Conservation (phyloP, 2,888 invertebrate species). For the Drosophila mercatorum region DNA sequence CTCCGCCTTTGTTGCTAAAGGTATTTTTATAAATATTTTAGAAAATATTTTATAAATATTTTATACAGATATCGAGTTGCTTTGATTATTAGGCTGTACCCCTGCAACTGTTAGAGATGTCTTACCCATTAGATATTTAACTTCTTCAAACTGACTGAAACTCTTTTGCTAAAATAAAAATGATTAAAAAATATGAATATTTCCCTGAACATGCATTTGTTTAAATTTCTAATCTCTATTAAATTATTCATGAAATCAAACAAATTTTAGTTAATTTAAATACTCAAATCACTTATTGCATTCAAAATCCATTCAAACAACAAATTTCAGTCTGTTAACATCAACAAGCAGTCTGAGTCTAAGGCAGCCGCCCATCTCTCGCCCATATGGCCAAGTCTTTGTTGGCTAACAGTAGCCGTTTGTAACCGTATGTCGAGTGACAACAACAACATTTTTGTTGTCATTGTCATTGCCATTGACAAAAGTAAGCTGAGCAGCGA, state of each 20-base stretch:
- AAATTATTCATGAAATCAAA: neutral
- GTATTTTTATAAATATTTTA: too few relatives aligned
- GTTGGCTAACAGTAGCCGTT: constrained; percentile 44
- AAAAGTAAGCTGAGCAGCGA: constrained; percentile 21
- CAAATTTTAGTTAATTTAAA: neutral
- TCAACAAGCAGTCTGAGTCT: neutral
- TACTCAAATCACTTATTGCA: neutral
- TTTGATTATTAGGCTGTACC: too few relatives aligned
- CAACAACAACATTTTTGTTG: constrained; percentile 40
- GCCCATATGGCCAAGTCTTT: constrained; percentile 33
- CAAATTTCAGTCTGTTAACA: neutral
- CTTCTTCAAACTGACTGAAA: too few relatives aligned
- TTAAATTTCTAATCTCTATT: neutral
- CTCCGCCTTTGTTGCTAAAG: too few relatives aligned
- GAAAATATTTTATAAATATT: too few relatives aligned
- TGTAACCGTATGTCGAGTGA: constrained; percentile 26
- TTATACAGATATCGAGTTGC: too few relatives aligned
- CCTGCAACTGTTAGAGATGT: too few relatives aligned
- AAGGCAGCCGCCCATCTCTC: neutral
- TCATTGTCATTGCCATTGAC: constrained; percentile 70
- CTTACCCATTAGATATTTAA: too few relatives aligned
- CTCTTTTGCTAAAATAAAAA: neutral
- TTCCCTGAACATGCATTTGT: neutral
- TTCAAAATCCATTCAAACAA: neutral
- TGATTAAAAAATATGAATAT: neutral